Evolutionary conservation across 2,888 invertebrate genomes (phyloP).

Genomic region (Oligia strigilis): DNA sequence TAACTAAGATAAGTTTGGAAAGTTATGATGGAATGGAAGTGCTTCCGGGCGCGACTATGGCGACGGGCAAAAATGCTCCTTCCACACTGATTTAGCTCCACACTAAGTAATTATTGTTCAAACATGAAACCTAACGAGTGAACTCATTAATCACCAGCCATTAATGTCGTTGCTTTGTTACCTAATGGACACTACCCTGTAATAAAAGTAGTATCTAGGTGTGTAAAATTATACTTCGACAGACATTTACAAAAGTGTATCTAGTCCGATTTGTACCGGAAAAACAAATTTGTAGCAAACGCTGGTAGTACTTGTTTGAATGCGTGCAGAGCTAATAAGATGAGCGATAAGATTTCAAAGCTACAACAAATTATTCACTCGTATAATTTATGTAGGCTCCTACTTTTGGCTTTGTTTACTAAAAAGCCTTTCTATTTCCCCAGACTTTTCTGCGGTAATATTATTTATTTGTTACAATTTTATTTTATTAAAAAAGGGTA

Average conservation of each 20-base stretch:
- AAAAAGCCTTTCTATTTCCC: constrained; percentile 49
- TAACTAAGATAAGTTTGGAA: constrained; percentile 88
- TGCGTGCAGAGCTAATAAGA: constrained; percentile 33
- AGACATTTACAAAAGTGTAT: constrained; percentile 21
- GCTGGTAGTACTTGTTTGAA: constrained; percentile 12
- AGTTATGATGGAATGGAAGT: constrained; percentile 86
- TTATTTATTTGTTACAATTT: constrained; percentile 63
- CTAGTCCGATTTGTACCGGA: constrained; percentile 9
- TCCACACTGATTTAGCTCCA: constrained; percentile 76
- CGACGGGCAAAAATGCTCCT: constrained; percentile 79
- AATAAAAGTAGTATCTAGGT: constrained; percentile 62
- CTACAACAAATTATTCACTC: constrained; percentile 50
- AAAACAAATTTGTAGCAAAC: constrained; percentile 13
- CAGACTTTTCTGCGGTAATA: constrained; percentile 37
- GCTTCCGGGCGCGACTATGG: constrained; percentile 74
- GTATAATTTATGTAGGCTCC: constrained; percentile 53
- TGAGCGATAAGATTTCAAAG: constrained; percentile 50
- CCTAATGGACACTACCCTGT: constrained; percentile 72
- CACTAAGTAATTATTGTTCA: constrained; percentile 83
- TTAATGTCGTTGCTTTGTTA: constrained; percentile 75
- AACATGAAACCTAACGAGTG: constrained; percentile 82
- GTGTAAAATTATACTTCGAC: constrained; percentile 51
- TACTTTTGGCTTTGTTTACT: constrained; percentile 40
- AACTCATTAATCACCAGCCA: constrained; percentile 80
- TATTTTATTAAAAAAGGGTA: constrained; percentile 66